Evolutionary conservation across 2,797 vertebrate species (phyloP), one percentile per base, ranked within the genome.

Genomic region (Cryptoblepharus egeriae): DNA sequence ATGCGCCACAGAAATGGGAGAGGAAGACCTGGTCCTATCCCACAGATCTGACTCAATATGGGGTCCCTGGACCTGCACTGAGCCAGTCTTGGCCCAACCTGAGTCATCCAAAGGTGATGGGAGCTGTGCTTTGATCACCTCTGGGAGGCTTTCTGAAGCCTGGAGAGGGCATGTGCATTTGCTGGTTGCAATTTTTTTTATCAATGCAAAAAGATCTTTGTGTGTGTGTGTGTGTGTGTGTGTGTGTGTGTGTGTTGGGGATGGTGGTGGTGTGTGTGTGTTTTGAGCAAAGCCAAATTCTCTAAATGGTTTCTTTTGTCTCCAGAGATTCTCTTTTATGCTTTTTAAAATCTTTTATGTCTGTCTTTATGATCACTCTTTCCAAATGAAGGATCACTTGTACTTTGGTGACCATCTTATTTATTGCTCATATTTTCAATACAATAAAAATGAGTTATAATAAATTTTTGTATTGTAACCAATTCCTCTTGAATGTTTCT

Each of bases 341-440:
- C 82, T 86, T 83, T 88, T 81, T 76, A 30, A 3, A 1, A 37
- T 69, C 55, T 82, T 63, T n/a, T 37, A 26, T 16, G 35, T 11
- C 35, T n/a, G 35, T 82, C 69, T 82, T 61, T 85, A 88, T 1
- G 0, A 74, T 85, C 64, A 79, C 77, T 72, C 26, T 81, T 57
- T 85, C 45, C 80, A 35, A 79, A 79, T 79, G 74, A 86, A 85
- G n/a, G 75, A 35, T 75, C 69, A 86, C 75, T 91, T 87, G 77
- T 85, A 79, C 4, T 18, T 87, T 4, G 28, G n/a, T 80, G 84
- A 64, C 30, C 45, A n/a, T 88, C 71, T 88, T 91, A 93, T 93
- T 94, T 94, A 94, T 94, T 76, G 42, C 24, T 93, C 88, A 88
- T 72, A 45, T 89, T 92, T 93, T 84, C 86, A 65, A 58, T 90